These are phyloP conservation scores for Petroica traversi DNA, from an alignment of 2,113 vertebrate genomes.

Conservation along the genomic window DNA sequence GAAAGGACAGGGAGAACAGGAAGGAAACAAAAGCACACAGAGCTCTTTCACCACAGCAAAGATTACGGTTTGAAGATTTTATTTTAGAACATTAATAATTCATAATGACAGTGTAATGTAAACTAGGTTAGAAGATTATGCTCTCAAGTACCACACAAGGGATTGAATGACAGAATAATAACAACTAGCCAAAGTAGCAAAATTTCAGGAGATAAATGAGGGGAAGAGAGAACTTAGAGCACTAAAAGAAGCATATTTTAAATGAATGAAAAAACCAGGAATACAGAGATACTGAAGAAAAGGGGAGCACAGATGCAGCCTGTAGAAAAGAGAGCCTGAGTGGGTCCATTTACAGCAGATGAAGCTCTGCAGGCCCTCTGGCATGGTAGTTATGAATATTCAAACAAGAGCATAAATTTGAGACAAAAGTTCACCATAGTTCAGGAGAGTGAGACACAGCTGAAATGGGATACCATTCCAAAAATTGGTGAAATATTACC, in stretches of 20 bases:
- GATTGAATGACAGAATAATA: slow-evolving; percentile 55
- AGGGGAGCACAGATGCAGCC: neutral
- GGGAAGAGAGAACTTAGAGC: neutral
- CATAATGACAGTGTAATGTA: slow-evolving; percentile 58
- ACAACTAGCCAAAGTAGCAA: neutral
- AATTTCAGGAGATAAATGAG: slow-evolving; percentile 6
- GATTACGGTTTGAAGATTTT: slow-evolving; percentile 59
- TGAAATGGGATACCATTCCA: neutral
- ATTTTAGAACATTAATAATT: slow-evolving; percentile 64
- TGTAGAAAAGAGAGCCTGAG: neutral
- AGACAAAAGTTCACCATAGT: neutral
- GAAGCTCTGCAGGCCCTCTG: neutral
- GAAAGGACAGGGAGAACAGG: neutral
- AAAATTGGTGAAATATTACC: neutral
- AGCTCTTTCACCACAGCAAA: slow-evolving; percentile 50
- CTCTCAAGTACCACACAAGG: slow-evolving; percentile 54
- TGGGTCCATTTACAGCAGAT: neutral
- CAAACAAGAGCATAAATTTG: neutral
- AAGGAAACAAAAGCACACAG: slow-evolving; percentile 35
- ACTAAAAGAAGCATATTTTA: neutral
- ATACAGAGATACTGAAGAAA: neutral
- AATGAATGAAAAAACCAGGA: neutral
- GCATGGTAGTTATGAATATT: neutral
- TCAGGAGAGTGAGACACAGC: fast-evolving
- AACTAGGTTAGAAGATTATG: slow-evolving; percentile 58